Percentiles rank a stretch among this genome's conserved stretches.
These are phyloP conservation scores for Noctuana brunneofusca DNA, from an alignment of 2,888 invertebrate genomes.

Conservation along the genomic window DNA sequence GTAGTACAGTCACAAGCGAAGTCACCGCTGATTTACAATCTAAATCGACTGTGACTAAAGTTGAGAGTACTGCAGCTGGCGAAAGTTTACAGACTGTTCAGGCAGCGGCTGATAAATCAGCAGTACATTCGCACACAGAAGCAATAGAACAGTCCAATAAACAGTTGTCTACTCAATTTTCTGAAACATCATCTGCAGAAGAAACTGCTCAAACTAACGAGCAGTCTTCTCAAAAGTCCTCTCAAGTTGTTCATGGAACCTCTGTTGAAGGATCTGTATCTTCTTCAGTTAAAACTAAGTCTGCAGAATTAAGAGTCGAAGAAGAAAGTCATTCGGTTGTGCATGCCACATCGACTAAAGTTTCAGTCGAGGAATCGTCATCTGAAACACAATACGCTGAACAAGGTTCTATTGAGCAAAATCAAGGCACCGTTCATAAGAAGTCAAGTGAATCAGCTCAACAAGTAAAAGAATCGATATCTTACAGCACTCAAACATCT, in stretches of 20 bases:
- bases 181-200: constrained; percentile 45
- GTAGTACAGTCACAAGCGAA: constrained; percentile 53
- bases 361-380: constrained; percentile 27
- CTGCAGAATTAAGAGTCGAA: constrained; percentile 36
- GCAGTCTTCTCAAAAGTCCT: constrained; percentile 31
- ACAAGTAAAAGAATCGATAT: constrained; percentile 33
- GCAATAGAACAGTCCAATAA: constrained; percentile 26
- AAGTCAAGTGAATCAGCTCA: constrained; percentile 20
- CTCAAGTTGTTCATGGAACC: constrained; percentile 8
- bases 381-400: constrained; percentile 30
- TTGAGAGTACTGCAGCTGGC: constrained; percentile 54
- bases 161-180: constrained; percentile 30
- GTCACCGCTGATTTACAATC: constrained; percentile 61
- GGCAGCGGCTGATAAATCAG: constrained; percentile 34
- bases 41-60: constrained; percentile 61
- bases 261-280: constrained; percentile 24
- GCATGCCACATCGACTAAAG: constrained; percentile 34
- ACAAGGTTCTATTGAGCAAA: constrained; percentile 33
- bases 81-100: constrained; percentile 50
- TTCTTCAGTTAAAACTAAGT: constrained; percentile 27
- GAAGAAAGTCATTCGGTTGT: constrained; percentile 34
- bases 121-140: constrained; percentile 34
- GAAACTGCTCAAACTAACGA: constrained; percentile 39
- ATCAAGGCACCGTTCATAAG: constrained; percentile 16
- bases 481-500: constrained; percentile 38